Evolutionary conservation across 2,797 vertebrate genomes (phyloP).

Genomic region (Yasuhikotakia modesta): DNA sequence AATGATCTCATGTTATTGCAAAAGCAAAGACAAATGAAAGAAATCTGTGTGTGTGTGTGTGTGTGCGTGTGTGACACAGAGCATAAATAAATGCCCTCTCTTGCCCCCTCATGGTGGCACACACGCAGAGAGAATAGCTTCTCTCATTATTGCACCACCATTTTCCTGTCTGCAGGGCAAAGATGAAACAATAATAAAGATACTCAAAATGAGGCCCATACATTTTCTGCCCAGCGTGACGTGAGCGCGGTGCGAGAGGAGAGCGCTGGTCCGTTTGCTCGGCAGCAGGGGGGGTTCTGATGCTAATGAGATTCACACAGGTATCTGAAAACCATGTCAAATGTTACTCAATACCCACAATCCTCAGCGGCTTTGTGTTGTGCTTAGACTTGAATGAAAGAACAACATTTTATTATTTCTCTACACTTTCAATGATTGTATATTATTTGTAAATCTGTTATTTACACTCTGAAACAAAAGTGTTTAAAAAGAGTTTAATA

Average conservation of each 20-base stretch:
- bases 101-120: conserved; percentile 58
- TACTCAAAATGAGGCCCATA: conserved; percentile 69
- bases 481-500: conserved; percentile 18
- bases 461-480: conserved; percentile 13
- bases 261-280: conserved; percentile 63
- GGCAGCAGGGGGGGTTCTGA: conserved; percentile 42
- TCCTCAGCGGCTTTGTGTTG: not conserved
- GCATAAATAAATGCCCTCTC: conserved; percentile 35
- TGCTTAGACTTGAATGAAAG: not conserved
- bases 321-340: conserved; percentile 17
- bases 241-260: conserved; percentile 48
- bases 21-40: conserved; percentile 18
- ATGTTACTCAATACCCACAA: conserved; percentile 2
- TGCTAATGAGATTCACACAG: conserved; percentile 38
- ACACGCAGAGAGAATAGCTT: conserved; percentile 72
- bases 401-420: not conserved
- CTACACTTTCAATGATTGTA: too few relatives aligned
- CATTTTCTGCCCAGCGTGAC: conserved; percentile 73
- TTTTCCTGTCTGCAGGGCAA: conserved; percentile 69
- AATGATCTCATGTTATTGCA: conserved; percentile 9
- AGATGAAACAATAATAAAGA: conserved; percentile 75
- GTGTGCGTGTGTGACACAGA: not conserved
- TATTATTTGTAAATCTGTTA: not conserved
- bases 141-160: conserved; percentile 72
- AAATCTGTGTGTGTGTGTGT: conserved; percentile 24